Base-by-base conservation (phyloP, 1,140 invertebrate species). In the Catajapyx aquilonaris region DNA sequence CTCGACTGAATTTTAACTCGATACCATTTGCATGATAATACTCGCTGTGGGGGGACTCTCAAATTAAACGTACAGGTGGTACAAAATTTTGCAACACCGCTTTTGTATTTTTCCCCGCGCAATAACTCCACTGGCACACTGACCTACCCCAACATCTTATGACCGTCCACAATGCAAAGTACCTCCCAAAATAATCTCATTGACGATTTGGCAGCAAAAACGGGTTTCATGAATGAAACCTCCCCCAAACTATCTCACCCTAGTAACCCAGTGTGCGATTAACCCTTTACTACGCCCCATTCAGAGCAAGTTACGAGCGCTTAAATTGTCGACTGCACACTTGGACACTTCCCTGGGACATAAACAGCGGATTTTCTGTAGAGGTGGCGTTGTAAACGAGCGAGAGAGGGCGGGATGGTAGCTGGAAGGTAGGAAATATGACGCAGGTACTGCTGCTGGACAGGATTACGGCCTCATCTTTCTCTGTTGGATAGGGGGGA, bases 181-280 rank as follows among this genome's bases (percentile, higher is more conserved):
- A 28, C 13, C 23, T 9, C 23, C 23, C 7, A 28, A 28, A 28
- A 28, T 28, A 7, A 28, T 13, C 23, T 13, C 7, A 28, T 28
- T 28, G 7, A 28, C 23, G 7, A 28, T 13, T 28, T 9, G 23
- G 13, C 7, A 28, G 13, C 7, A 28, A 28, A 13, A 28, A 28
- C 23, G 7, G 13, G 23, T 28, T 28, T 28, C 13, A 28, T 28
- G 23, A 28, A 28, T 28, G 23, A 28, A 28, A 13, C n/a, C n/a
- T n/a, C n/a, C n/a, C n/a, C n/a, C n/a, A n/a, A n/a, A n/a, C n/a
- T n/a, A n/a, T n/a, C n/a, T n/a, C 7, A 28, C 23, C 23, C 23
- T 28, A 28, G 23, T 28, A 28, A 28, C 23, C 23, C 23, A 28
- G 23, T 28, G 23, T 28, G 23, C 23, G 23, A 28, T 28, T 28